Conservation (phyloP, 2,888 invertebrate species). For the Synergus gifuensis region DNA sequence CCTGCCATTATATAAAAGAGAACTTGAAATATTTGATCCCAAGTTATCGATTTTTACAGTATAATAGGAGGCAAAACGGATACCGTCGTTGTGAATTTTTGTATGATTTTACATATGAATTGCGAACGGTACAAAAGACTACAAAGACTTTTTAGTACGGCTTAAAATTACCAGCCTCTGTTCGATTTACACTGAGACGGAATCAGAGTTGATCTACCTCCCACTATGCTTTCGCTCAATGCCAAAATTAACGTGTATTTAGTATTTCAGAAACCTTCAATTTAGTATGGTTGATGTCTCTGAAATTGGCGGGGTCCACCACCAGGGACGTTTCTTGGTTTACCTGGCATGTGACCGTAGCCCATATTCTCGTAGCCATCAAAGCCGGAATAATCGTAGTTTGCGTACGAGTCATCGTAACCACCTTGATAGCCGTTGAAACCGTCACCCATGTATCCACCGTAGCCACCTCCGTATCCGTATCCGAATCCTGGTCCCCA, state of each 20-base stretch:
- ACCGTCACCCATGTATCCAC: constrained; percentile 74
- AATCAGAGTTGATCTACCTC: constrained; percentile 57
- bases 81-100: constrained; percentile 13
- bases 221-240: constrained; percentile 59
- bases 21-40: constrained; percentile 35
- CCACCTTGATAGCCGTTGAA: constrained; percentile 73
- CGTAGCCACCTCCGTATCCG: constrained; percentile 70
- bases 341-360: constrained; percentile 69
- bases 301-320: constrained; percentile 76
- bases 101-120: constrained; percentile 17
- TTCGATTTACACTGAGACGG: constrained; percentile 27
- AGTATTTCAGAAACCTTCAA: constrained; percentile 25
- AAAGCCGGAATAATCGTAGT: constrained; percentile 75
- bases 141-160: constrained; percentile 10
- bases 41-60: constrained; percentile 42
- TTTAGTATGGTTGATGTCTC: constrained; percentile 77
- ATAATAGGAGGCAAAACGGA: constrained; percentile 51
- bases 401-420: constrained; percentile 76
- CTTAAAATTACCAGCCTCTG: constrained; percentile 26
- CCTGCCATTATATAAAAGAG: constrained; percentile 44
- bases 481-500: constrained; percentile 75
- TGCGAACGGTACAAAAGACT: constrained; percentile 22
- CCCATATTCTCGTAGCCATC: constrained; percentile 75
- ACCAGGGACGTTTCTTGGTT: constrained; percentile 73
- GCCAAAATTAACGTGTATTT: constrained; percentile 36